Percentiles rank a stretch among this genome's conserved stretches.
Conservation (phyloP, 2,113 vertebrate genomes). For the Pseudopodoces humilis region DNA sequence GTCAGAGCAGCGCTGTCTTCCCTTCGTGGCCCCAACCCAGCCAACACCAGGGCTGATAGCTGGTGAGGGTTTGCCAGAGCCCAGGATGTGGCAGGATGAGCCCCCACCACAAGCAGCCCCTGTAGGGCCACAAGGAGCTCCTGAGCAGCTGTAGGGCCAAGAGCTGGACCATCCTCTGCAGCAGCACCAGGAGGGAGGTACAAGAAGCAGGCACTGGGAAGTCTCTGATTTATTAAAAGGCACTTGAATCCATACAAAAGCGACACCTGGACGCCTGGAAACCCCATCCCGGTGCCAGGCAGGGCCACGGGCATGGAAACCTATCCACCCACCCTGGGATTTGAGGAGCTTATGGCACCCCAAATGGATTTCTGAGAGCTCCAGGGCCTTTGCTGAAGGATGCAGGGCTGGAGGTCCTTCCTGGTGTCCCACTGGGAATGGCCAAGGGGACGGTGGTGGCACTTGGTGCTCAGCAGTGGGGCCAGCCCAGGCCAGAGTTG, state of each 20-base stretch:
- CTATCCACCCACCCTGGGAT: background rate
- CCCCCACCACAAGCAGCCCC: background rate
- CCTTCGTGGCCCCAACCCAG: background rate
- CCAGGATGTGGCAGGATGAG: background rate
- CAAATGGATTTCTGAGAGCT: background rate
- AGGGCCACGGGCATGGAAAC: background rate
- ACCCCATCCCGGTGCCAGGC: rapidly evolving
- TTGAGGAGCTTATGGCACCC: background rate
- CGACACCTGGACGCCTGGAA: background rate
- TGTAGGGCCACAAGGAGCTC: background rate
- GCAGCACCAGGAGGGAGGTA: background rate
- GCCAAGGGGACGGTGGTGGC: background rate
- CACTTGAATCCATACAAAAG: background rate
- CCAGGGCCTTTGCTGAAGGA: background rate
- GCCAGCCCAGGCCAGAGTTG: background rate
- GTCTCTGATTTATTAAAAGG: slow-evolving; percentile 59
- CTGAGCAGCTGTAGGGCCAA: background rate
- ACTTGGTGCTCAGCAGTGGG: rapidly evolving
- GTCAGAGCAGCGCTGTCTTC: background rate
- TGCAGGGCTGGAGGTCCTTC: background rate
- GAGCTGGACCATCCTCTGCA: background rate
- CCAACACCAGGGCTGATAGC: no score
- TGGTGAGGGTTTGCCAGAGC: background rate
- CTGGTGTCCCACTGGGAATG: background rate
- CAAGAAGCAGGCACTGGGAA: background rate